These are phyloP conservation scores for Sebastes dallii DNA, from an alignment of 2,797 vertebrate species.

Conservation along the genomic window DNA sequence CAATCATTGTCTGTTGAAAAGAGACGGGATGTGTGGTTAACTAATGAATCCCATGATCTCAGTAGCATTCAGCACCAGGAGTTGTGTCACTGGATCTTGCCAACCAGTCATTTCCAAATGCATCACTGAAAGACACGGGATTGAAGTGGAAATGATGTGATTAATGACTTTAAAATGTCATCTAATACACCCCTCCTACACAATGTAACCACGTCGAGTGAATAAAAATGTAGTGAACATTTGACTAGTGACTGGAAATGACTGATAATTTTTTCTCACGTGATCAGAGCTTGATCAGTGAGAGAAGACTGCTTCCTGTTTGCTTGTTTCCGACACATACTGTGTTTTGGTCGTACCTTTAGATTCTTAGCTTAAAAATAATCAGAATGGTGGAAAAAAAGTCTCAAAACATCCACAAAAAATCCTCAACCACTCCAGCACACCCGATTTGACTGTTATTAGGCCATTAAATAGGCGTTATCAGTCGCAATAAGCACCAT, in stretches of 20 bases:
- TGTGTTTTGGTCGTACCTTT: background rate
- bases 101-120: conserved; percentile 23
- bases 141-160: conserved; percentile 1
- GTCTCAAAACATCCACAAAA: background rate
- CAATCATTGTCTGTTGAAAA: conserved; percentile 39
- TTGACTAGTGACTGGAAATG: background rate
- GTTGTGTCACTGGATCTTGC: conserved; percentile 3
- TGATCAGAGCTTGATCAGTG: background rate
- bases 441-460: no score
- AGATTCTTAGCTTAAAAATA: background rate
- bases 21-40: background rate
- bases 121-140: background rate
- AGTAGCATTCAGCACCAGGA: conserved; percentile 16
- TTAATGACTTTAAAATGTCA: conserved; percentile 8
- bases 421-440: background rate
- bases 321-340: background rate
- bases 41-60: conserved; percentile 46
- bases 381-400: background rate
- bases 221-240: background rate
- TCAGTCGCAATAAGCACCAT: no score
- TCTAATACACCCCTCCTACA: background rate
- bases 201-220: background rate
- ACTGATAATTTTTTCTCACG: background rate
- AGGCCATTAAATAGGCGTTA: no score
- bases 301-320: background rate